These are phyloP conservation scores for Arvicanthis niloticus DNA, from an alignment of 2,113 vertebrate species.

Conservation along the genomic window DNA sequence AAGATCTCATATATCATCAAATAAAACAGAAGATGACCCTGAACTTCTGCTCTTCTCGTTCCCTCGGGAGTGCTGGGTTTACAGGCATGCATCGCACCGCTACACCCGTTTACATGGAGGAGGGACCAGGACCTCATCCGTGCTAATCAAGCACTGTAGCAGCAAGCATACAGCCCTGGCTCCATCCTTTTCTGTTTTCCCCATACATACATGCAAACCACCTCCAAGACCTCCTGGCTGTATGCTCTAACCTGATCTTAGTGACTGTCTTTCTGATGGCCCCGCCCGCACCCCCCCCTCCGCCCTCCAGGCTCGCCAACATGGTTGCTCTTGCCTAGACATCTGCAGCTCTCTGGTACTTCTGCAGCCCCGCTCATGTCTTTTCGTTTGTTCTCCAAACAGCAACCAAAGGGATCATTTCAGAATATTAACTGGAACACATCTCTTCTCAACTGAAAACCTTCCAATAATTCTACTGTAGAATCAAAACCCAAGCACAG, in stretches of 20 bases:
- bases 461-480: conserved; percentile 54
- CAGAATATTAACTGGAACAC: conserved; percentile 65
- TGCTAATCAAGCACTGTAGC: background rate
- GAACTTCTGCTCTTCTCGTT: background rate
- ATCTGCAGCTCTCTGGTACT: background rate
- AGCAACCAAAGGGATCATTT: conserved; percentile 51
- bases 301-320: background rate
- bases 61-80: background rate
- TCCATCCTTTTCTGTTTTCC: background rate
- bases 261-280: no score
- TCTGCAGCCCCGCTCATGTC: background rate
- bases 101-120: background rate
- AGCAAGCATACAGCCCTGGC: background rate
- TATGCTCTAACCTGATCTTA: background rate
- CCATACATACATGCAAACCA: background rate
- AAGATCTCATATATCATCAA: background rate
- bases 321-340: background rate
- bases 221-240: background rate
- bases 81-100: background rate
- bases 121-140: no score
- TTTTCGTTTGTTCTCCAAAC: conserved; percentile 32
- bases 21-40: background rate
- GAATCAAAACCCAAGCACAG: conserved; percentile 41
- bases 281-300: background rate
- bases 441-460: conserved; percentile 51